phyloP scores from a whole-genome alignment of 2,113 vertebrate genomes.

The Narcine bancroftii region DNA sequence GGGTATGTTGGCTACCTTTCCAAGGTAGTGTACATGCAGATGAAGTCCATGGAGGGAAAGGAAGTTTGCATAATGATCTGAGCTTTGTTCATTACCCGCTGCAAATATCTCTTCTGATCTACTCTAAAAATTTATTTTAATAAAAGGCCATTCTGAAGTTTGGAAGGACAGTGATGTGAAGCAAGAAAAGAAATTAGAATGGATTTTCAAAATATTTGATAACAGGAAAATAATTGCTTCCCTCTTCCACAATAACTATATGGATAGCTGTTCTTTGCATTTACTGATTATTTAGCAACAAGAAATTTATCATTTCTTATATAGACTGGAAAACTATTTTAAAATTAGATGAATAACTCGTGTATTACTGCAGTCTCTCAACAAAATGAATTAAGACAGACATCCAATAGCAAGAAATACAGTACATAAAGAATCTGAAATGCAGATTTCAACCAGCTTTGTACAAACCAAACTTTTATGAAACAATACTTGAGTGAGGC shows the following conservation, averaged over 20 bases:
- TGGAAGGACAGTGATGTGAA: background rate
- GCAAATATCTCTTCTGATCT: too few species aligned
- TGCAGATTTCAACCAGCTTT: background rate
- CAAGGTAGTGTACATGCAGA: too few species aligned
- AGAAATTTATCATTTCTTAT: background rate
- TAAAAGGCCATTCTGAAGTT: background rate
- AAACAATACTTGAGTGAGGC: background rate
- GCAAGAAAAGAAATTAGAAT: background rate
- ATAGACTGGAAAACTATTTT: background rate
- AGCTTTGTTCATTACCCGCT: too few species aligned
- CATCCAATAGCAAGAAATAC: background rate
- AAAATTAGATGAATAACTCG: conserved; percentile 5
- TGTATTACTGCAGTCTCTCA: background rate
- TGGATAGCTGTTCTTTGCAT: background rate
- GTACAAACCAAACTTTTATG: background rate
- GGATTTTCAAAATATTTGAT: conserved; percentile 21
- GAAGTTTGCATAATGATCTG: too few species aligned
- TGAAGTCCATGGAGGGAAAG: too few species aligned
- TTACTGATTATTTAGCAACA: background rate
- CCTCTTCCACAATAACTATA: background rate
- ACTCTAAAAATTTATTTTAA: background rate
- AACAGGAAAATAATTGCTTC: conserved; percentile 28
- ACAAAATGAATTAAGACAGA: conserved; percentile 12
- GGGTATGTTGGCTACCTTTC: too few species aligned
- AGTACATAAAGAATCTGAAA: background rate